phyloP scores from a whole-genome alignment of 2,113 vertebrate genomes.

The Otis tarda region DNA sequence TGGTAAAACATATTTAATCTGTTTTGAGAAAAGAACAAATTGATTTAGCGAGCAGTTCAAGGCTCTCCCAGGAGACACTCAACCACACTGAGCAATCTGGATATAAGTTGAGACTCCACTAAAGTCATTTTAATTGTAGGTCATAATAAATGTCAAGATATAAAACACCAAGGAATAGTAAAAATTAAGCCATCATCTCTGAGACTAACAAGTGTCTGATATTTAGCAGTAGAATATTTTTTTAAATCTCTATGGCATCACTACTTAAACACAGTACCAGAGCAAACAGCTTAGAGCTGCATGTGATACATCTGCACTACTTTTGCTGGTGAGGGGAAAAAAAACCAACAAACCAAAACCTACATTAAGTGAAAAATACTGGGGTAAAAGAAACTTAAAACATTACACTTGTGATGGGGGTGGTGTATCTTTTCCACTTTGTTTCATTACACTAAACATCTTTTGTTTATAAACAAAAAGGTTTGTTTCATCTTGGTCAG shows the following conservation, averaged over 20 bases:
- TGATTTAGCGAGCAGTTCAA: conserved; percentile 45
- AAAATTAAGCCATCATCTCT: conserved; percentile 49
- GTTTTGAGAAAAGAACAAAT: conserved; percentile 57
- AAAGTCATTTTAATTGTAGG: conserved; percentile 51
- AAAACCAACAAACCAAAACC: neutral
- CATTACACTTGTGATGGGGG: neutral
- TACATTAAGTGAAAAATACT: neutral
- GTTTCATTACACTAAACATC: neutral
- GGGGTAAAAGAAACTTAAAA: neutral
- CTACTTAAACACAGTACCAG: neutral
- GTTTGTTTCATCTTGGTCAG: neutral
- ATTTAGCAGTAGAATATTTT: neutral
- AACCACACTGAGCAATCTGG: conserved; percentile 30
- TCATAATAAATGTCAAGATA: conserved; percentile 43
- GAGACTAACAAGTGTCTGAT: conserved; percentile 1
- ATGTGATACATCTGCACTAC: neutral
- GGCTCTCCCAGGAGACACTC: conserved; percentile 32
- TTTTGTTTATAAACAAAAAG: neutral
- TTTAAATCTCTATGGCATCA: neutral
- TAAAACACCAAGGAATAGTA: conserved; percentile 47
- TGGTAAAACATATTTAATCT: conserved; percentile 54
- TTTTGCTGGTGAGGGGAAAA: neutral
- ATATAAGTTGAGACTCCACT: conserved; percentile 25
- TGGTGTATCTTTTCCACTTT: neutral
- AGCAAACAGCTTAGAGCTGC: neutral